Base-by-base conservation (phyloP, 2,888 invertebrate genomes). In the Chymomyza fuscimana region DNA sequence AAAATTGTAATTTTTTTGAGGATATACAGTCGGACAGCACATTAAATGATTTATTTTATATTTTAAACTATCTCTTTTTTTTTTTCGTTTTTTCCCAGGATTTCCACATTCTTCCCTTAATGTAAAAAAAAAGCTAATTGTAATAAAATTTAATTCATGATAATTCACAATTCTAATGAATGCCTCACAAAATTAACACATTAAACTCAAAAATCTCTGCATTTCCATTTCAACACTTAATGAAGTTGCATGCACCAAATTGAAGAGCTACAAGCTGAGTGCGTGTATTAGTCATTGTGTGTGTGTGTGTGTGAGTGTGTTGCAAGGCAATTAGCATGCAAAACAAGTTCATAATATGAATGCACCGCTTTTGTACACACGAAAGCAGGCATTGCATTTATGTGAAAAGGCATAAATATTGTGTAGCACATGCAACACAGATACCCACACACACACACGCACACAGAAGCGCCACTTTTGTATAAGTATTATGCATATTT, bases 291-390 rank as follows among this genome's bases (percentile, higher is more conserved):
- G 40, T 46, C 4, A 2, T 9, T 40, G 40, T 40, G 12, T 40
- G 40, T 12, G 40, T 46, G 40, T 46, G 40, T 46, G 40, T 16
- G 54, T 54, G 22, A 6, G 22, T 22, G 54, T 54, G 54, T 54
- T 15, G 60, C 25, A 65, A 72, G 77, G 75, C 87, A 87, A 87
- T 87, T 87, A 87, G 86, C 77, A 87, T 87, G 83, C 87, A 86
- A 82, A 83, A 87, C 87, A 83, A 83, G 85, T 82, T 62, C 66
- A 65, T 74, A 76, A 79, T 61, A 82, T 82, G 80, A 86, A 86
- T 82, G 85, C 73, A 84, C 78, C 80, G 72, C 74, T 76, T 73
- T 75, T 74, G 61, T 25, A 16, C 70, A 73, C 65, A 70, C 69
- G 67, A 19, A 51, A 54, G 25, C 61, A 56, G 15, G 22, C 52